These are phyloP conservation scores for Sanderia malayensis DNA, from an alignment of 30 jellyfish, hydroid and myxozoan genomes.

Conservation along the genomic window DNA sequence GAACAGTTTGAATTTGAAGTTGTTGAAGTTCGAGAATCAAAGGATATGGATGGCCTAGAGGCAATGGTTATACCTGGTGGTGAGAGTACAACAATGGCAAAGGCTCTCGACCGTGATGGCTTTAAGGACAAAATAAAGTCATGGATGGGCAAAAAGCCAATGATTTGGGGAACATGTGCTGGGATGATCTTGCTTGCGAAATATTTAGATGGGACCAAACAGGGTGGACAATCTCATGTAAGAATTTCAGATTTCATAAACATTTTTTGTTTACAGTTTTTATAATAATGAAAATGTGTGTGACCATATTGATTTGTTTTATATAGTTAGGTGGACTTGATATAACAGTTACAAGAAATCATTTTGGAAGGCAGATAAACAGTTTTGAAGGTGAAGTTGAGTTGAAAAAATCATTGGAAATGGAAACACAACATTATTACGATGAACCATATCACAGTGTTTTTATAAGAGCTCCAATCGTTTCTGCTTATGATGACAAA, in stretches of 20 bases:
- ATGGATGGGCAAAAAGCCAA: conserved; percentile 62
- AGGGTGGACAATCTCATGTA: conserved; percentile 81
- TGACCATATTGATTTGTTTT: no score
- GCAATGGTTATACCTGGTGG: conserved; percentile 95
- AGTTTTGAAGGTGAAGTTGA: conserved; percentile 80
- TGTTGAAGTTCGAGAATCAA: conserved; percentile 41
- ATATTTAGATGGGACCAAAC: conserved; percentile 40
- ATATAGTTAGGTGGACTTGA: conserved; percentile 94
- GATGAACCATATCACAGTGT: conserved; percentile 64
- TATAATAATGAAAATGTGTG: no score
- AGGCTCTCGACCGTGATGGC: conserved; percentile 42
- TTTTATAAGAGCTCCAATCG: conserved; percentile 96
- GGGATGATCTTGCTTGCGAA: conserved; percentile 91
- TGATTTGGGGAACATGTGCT: conserved; percentile 97
- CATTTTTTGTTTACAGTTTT: no score
- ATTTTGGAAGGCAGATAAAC: conserved; percentile 91
- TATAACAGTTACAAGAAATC: conserved; percentile 86
- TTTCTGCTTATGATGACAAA: conserved; percentile 46
- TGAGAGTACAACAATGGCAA: conserved; percentile 91
- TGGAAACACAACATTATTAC: neutral
- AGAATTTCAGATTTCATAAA: conserved; percentile 11
- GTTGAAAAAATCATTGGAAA: conserved; percentile 16
- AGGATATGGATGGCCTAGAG: conserved; percentile 55
- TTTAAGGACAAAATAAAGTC: conserved; percentile 51
- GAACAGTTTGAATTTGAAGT: conserved; percentile 12